Evolutionary conservation across 2,113 vertebrate species (phyloP).

Genomic region (Cacatua alba): DNA sequence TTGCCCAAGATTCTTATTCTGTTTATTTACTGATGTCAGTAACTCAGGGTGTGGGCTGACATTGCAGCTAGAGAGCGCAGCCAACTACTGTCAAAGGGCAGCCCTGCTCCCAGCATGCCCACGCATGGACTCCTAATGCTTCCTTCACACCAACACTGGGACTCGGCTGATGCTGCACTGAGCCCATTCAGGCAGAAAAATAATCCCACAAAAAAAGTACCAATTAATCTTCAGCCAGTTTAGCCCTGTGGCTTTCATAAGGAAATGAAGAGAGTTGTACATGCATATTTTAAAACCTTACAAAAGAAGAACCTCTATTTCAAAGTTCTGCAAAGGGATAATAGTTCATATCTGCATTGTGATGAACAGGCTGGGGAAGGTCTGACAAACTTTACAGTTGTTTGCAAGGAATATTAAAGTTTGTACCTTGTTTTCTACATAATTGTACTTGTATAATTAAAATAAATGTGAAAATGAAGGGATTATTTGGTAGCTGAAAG

Average conservation of each 20-base stretch:
- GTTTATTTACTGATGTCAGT: background rate
- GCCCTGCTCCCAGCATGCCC: rapidly evolving
- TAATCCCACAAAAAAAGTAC: background rate
- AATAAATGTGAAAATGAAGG: background rate
- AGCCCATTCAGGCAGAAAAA: background rate
- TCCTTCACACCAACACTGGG: background rate
- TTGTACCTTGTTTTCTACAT: background rate
- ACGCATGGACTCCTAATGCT: rapidly evolving
- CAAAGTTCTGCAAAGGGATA: background rate
- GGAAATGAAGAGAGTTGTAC: background rate
- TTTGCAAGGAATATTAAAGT: background rate
- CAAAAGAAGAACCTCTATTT: background rate
- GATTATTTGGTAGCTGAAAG: background rate
- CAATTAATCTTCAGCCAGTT: background rate
- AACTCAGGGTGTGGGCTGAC: background rate
- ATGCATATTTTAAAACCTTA: background rate
- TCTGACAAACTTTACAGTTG: background rate
- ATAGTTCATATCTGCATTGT: rapidly evolving
- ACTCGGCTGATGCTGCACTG: background rate
- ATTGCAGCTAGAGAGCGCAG: background rate
- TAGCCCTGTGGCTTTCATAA: background rate
- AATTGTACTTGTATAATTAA: background rate
- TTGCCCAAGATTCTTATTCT: background rate
- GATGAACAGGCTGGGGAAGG: background rate
- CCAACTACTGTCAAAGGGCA: background rate